phyloP scores from a whole-genome alignment of 2,888 invertebrate genomes.

The Nymphalis c-album region DNA sequence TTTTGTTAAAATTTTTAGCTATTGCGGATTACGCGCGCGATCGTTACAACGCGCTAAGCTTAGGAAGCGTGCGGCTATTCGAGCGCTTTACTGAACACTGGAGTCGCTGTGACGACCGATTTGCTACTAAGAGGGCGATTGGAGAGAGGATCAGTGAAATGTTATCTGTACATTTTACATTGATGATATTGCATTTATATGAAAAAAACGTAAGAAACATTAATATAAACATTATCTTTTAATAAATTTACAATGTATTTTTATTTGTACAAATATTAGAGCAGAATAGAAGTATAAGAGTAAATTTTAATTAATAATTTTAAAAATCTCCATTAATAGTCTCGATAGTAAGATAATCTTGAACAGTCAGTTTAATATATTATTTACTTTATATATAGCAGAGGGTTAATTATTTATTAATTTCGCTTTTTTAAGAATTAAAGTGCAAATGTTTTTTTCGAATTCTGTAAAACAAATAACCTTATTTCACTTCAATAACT shows the following conservation, averaged over 20 bases:
- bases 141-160: constrained; percentile 25
- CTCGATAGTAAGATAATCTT: too few relatives aligned
- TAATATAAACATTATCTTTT: not conserved
- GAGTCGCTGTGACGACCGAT: constrained; percentile 1
- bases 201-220: not conserved
- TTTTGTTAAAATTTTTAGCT: constrained; percentile 4
- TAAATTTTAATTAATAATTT: too few relatives aligned
- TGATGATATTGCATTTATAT: not conserved
- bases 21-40: constrained; percentile 21
- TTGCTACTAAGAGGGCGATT: constrained; percentile 12
- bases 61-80: constrained; percentile 26
- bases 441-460: too few relatives aligned
- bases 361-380: too few relatives aligned
- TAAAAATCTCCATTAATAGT: too few relatives aligned
- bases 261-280: too few relatives aligned
- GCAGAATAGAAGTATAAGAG: too few relatives aligned
- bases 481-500: not conserved
- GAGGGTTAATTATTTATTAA: too few relatives aligned
- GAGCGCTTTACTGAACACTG: constrained; percentile 34
- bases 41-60: constrained; percentile 19
- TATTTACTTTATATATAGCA: too few relatives aligned
- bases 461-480: not conserved
- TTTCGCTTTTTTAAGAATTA: too few relatives aligned
- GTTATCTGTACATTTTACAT: constrained; percentile 1
- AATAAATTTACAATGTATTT: too few relatives aligned